These are phyloP conservation scores for Acrocephalus kingi DNA, from an alignment of 2,113 vertebrate species.

Conservation along the genomic window DNA sequence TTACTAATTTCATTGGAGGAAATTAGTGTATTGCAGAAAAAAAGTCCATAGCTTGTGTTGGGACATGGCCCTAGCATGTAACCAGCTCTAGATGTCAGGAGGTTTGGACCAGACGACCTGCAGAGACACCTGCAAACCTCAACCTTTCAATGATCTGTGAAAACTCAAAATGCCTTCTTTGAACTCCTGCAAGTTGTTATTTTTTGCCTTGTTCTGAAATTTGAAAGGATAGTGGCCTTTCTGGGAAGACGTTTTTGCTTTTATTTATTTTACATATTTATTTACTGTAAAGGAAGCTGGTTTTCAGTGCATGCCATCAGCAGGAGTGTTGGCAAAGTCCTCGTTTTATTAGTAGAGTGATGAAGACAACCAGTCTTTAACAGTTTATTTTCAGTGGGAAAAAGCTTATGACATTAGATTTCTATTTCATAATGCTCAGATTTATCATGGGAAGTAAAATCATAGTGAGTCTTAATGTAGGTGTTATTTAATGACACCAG, in stretches of 20 bases:
- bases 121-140: not conserved
- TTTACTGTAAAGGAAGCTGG: not conserved
- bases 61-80: not conserved
- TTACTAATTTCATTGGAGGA: not conserved
- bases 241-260: not conserved
- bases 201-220: not conserved
- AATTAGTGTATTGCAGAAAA: not conserved
- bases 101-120: not conserved
- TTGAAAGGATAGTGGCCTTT: not conserved
- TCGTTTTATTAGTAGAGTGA: not conserved
- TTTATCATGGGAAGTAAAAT: not conserved
- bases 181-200: not conserved
- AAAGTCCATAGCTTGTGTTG: not conserved
- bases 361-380: not conserved
- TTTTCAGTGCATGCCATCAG: not conserved
- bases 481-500: not conserved
- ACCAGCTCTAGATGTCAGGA: fast-evolving
- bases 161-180: not conserved
- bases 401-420: not conserved
- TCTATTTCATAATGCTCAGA: not conserved
- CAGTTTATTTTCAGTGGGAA: not conserved
- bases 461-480: not conserved
- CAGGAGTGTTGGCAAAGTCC: not conserved
- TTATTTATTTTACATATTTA: not conserved
- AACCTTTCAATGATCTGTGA: not conserved